Base-by-base conservation (phyloP, 1,140 invertebrate genomes). In the Lepidurus apus region DNA sequence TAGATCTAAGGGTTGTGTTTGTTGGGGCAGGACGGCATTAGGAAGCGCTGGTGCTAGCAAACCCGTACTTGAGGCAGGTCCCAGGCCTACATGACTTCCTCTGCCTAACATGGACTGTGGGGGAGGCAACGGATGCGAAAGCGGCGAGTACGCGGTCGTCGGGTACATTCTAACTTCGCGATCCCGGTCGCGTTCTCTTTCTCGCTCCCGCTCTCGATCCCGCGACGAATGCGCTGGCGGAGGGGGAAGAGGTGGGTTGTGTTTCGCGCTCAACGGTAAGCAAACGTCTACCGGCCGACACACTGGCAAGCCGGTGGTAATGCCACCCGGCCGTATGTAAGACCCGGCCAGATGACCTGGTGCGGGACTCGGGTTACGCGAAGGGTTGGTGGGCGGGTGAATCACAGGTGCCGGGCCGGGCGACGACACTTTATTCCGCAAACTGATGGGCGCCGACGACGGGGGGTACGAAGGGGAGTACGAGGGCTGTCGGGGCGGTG, bases 291-390 rank as follows among this genome's bases (percentile, higher is more conserved):
- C 13, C 26, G 75, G 42, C 13, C 90, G 83, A 84, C 88, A 87
- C 78, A 90, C 85, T 79, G 89, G 88, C 80, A 90, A 87, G 81
- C 91, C 87, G 81, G 88, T 84, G 84, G 89, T 87, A 81, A 90
- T 87, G 75, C 90, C 86, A 82, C 89, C 88, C 34, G 81, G 81
- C 53, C 83, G 82, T 80, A 87, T 88, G 8, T 91, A 91, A 84
- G 92, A 92, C 6, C 91, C 89, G 83, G 92, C 93, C 78, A 93
- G 90, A 80, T 93, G 91, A 65, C 89, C 90, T n/a, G 91, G 91
- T 75, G 91, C 91, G 6, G 92, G 92, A 83, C 91, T 92, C 82
- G 83, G 26, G 13, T 82, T 42, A 77, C 80, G 44, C 34, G 65
- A 24, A 26, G 76, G 34, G 24, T 78, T 84, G 81, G 74, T 85